A percentile compares a stretch with the other conserved stretches of the same genome.
Evolutionary conservation across 2,888 invertebrate genomes (phyloP).

Genomic region (Syrista parreyssii): DNA sequence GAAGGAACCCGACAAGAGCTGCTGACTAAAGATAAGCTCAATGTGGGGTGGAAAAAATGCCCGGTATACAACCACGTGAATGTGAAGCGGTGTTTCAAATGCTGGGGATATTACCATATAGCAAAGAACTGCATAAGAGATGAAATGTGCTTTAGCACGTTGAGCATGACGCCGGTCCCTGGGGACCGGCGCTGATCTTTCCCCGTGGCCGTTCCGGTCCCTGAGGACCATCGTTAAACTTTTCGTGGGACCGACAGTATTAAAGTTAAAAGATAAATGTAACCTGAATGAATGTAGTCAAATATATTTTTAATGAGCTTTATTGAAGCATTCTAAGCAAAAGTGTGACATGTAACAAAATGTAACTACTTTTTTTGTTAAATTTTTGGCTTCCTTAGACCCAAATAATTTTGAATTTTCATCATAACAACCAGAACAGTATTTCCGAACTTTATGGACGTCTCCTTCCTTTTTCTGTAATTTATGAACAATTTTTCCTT

Average conservation of each 20-base stretch:
- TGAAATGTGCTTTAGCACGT: too few species aligned
- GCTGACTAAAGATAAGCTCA: too few species aligned
- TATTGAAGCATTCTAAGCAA: conserved; percentile 21
- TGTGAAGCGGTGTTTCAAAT: too few species aligned
- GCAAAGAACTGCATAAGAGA: too few species aligned
- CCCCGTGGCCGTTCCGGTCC: background rate
- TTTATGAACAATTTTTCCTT: background rate
- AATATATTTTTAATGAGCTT: background rate
- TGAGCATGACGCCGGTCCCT: background rate
- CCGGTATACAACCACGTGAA: too few species aligned
- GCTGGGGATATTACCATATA: too few species aligned
- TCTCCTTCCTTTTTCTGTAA: background rate
- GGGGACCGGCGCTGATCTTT: background rate
- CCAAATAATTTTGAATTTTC: conserved; percentile 10
- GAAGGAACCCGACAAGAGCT: too few species aligned
- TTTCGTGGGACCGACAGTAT: background rate
- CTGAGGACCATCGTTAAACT: background rate
- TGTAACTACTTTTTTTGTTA: conserved; percentile 19
- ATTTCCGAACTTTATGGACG: conserved; percentile 10
- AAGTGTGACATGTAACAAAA: conserved; percentile 20
- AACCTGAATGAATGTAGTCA: background rate
- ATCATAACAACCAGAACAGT: conserved; percentile 12
- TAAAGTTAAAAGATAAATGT: background rate
- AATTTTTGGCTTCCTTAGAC: conserved; percentile 13
- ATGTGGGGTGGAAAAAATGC: too few species aligned